Base-by-base conservation (phyloP, 2,888 invertebrate species). In the Criorhina ranunculi region DNA sequence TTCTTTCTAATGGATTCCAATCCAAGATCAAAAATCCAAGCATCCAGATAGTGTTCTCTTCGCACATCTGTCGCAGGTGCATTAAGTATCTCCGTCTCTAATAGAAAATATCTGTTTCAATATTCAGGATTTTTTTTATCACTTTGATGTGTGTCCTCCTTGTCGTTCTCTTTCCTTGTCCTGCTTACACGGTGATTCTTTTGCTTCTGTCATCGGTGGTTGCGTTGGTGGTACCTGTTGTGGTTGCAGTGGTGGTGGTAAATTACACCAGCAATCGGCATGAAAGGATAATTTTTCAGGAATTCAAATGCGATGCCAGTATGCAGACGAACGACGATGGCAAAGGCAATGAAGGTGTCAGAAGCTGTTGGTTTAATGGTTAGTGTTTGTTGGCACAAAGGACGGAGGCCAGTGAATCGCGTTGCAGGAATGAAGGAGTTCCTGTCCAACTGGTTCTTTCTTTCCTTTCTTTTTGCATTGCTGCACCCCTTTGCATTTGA, bases 71-170 rank as follows among this genome's bases (percentile, higher is more conserved):
- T 64, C 67, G 73, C 83, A 83, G 83, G 79, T 83, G 79, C 79
- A 73, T 73, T 73, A 73, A 73, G 62, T 67, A 69, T 79, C 62
- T 69, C 17, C 17, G 49, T 40, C 55, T 57, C 42, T 49, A 79
- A 83, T 83, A 83, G 79, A 79, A 83, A 83, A 79, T 83, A 73
- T 83, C 73, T 79, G 62, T 79, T 73, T 83, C 79, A 73, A 83
- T 79, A 79, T 49, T 60, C 78, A 79, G 44, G 31, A 53, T 73
- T 60, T 49, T 73, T 62, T 67, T 83, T 73, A 79, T 83, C 67
- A 67, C 67, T 67, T 49, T 69, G 60, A 55, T 76, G 70, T 33
- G 35, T 44, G 12, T 73, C 60, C 11, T 76, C 2, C 7, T 19
- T 17, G 24, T 46, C 17, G 35, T 40, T 15, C n/a, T 57, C 33